Evolutionary conservation across 2,797 vertebrate species (phyloP), one percentile per base, ranked within the genome.

Genomic region (Denticeps clupeoides): DNA sequence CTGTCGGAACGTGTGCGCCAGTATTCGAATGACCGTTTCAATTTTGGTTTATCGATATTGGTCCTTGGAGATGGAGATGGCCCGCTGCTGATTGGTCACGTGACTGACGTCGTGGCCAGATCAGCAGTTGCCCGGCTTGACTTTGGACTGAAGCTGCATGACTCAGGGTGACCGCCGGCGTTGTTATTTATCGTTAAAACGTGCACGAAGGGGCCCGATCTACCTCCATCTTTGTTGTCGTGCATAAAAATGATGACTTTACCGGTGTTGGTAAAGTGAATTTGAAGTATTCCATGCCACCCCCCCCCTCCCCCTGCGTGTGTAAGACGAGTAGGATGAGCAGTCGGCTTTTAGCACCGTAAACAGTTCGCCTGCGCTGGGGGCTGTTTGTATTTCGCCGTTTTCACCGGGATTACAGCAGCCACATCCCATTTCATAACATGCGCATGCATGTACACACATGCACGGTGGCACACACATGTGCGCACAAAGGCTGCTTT

Each of bases 401-500:
- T 71, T 68, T 71, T 67, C 52, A 45, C 41, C 52, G 50, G 49
- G 60, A 60, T 72, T 69, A 58, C 59, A 60, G 51, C 29, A 71
- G 52, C 51, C 60, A 62, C 60, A 66, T 65, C 43, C 48, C 56
- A 56, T 68, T 72, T 71, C 69, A 67, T 65, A 73, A 74, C 60
- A 68, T 58, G 63, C 62, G 57, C 68, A 71, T 65, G 21, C 44
- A 49, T 58, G 46, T 28, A 59, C 35, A 67, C 31, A 57, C 63
- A 64, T 55, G 60, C 51, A 43, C 31, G n/a, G 32, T 16, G 24
- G 19, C 51, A 54, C 43, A 47, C 35, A 31, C 37, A 37, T 25
- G 26, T 48, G 27, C 27, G 42, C 56, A 56, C 50, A 53, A 41
- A 54, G 43, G n/a, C n/a, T n/a, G n/a, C n/a, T n/a, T n/a, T n/a